phyloP scores from a whole-genome alignment of 2,113 vertebrate genomes.

The Antennarius striatus region DNA sequence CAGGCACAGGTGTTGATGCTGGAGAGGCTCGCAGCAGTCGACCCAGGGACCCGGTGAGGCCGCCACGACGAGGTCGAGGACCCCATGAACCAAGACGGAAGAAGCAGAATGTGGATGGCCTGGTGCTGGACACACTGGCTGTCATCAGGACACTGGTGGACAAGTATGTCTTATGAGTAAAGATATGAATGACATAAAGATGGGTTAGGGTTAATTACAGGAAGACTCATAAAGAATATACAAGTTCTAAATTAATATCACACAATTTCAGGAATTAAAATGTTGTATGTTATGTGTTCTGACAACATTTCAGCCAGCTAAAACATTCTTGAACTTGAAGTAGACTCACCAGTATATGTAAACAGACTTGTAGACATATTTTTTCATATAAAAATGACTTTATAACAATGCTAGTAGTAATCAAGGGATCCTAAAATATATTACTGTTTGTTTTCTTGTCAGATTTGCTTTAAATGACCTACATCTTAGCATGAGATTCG shows the following conservation, averaged over 20 bases:
- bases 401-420: too few species aligned
- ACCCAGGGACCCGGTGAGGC: constrained; percentile 91
- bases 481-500: too few species aligned
- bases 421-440: too few species aligned
- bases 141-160: constrained; percentile 98
- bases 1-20: constrained; percentile 60
- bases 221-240: background rate
- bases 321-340: background rate
- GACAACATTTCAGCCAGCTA: background rate
- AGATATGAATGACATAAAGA: background rate
- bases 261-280: background rate
- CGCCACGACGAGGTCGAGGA: constrained; percentile 91
- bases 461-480: too few species aligned
- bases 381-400: too few species aligned
- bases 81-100: constrained; percentile 96
- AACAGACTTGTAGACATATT: background rate
- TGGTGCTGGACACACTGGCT: constrained; percentile 96
- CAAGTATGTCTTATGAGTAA: constrained; percentile 87
- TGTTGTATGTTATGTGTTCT: background rate
- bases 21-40: constrained; percentile 85
- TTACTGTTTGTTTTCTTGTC: too few species aligned
- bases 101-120: constrained; percentile 96
- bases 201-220: background rate
- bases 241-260: background rate
- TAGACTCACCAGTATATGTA: too few species aligned